These are phyloP conservation scores for Sesia bembeciformis DNA, from an alignment of 2,888 invertebrate species.

Conservation along the genomic window DNA sequence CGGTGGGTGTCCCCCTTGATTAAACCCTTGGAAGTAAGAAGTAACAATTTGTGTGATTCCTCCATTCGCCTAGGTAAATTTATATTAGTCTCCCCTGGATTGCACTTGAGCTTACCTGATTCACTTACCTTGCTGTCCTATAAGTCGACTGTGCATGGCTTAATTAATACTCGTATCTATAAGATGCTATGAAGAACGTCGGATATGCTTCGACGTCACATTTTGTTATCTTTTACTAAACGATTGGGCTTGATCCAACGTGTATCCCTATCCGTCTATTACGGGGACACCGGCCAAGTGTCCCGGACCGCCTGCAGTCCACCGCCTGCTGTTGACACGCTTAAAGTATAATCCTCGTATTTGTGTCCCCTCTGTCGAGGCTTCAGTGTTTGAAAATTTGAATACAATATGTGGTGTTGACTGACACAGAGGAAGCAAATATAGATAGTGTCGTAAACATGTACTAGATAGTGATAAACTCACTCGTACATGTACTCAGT, in stretches of 20 bases:
- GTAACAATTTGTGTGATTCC: slow-evolving; percentile 63
- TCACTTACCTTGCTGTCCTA: slow-evolving; percentile 5
- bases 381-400: neutral
- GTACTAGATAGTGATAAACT: too few relatives aligned
- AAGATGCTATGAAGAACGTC: too few relatives aligned
- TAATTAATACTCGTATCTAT: too few relatives aligned
- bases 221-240: neutral
- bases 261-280: slow-evolving; percentile 6
- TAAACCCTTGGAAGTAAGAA: slow-evolving; percentile 62
- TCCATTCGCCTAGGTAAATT: slow-evolving; percentile 26
- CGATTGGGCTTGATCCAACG: neutral
- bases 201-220: neutral
- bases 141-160: too few relatives aligned
- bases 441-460: too few relatives aligned
- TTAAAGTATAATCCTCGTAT: slow-evolving; percentile 9
- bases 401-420: neutral
- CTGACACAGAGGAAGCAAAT: too few relatives aligned
- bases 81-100: slow-evolving; percentile 31
- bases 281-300: neutral
- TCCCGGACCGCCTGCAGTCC: slow-evolving; percentile 16
- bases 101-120: slow-evolving; percentile 34
- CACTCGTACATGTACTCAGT: too few relatives aligned
- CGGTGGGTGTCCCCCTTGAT: slow-evolving; percentile 73
- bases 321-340: slow-evolving; percentile 18
- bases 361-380: neutral